phyloP scores from a whole-genome alignment of 2,888 invertebrate species.

The Phortica magna region DNA sequence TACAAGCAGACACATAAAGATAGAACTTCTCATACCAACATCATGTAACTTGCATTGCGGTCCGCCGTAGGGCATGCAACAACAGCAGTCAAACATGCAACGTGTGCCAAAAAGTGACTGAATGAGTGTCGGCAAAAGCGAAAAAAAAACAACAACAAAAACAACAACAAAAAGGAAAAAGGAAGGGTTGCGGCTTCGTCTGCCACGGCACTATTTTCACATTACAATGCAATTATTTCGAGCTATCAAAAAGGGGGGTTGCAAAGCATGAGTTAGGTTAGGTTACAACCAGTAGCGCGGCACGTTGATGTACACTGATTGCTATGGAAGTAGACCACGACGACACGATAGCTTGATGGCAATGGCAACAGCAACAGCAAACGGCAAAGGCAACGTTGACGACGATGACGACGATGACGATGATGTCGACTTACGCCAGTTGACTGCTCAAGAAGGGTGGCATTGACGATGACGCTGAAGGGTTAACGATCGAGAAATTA shows the following conservation, averaged over 20 bases:
- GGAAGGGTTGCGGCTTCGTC: conserved; percentile 39
- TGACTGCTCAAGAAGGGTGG: conserved; percentile 31
- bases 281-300: conserved; percentile 13
- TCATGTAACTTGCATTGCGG: background rate
- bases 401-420: conserved; percentile 29
- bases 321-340: conserved; percentile 49
- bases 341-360: background rate
- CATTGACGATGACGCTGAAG: conserved; percentile 47
- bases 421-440: conserved; percentile 27
- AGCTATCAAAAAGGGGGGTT: conserved; percentile 58
- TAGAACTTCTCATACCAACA: background rate
- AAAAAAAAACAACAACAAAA: background rate
- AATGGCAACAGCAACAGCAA: conserved; percentile 16
- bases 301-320: conserved; percentile 60
- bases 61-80: conserved; percentile 52
- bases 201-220: conserved; percentile 64
- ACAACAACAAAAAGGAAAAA: conserved; percentile 5
- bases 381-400: conserved; percentile 40
- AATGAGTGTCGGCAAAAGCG: conserved; percentile 14
- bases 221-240: conserved; percentile 75
- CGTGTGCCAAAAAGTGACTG: conserved; percentile 41
- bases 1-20: conserved; percentile 35
- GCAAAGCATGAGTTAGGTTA: background rate
- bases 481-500: conserved; percentile 74
- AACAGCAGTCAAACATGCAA: conserved; percentile 62